Evolutionary conservation across 1,140 invertebrate species (phyloP).

Genomic region (Zaprionus inermis): DNA sequence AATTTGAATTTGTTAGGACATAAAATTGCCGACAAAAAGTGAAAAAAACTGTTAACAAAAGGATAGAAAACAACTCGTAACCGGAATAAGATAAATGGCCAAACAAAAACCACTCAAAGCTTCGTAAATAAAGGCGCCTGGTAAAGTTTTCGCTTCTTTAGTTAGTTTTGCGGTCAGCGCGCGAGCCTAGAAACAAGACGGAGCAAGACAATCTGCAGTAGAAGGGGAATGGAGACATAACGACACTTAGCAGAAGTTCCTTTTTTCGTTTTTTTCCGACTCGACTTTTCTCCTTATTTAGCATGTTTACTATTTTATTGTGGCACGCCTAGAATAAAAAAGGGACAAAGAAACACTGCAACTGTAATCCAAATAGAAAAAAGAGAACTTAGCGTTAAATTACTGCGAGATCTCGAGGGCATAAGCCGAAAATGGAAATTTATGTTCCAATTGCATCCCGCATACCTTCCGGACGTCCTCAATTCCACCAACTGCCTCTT

Average conservation of each 20-base stretch:
- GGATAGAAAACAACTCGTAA: constrained; percentile 49
- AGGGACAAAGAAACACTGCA: constrained; percentile 14
- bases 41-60: neutral
- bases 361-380: neutral
- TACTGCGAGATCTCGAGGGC: constrained; percentile 74
- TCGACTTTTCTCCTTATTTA: neutral
- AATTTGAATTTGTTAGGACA: constrained; percentile 82
- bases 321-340: constrained; percentile 34
- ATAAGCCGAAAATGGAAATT: constrained; percentile 81
- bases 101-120: constrained; percentile 80
- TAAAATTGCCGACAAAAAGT: constrained; percentile 69
- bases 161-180: constrained; percentile 43
- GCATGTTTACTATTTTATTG: constrained; percentile 69
- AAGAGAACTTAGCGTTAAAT: constrained; percentile 77
- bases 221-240: constrained; percentile 14
- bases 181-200: neutral
- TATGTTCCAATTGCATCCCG: constrained; percentile 77
- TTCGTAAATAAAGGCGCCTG: constrained; percentile 64
- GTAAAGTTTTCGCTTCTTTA: constrained; percentile 35
- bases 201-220: neutral
- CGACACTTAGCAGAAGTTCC: constrained; percentile 53
- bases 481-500: neutral
- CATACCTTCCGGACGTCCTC: neutral
- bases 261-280: constrained; percentile 16
- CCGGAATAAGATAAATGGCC: constrained; percentile 73